phyloP scores from a whole-genome alignment of 2,888 invertebrate genomes.

The Drosophila helvetica region DNA sequence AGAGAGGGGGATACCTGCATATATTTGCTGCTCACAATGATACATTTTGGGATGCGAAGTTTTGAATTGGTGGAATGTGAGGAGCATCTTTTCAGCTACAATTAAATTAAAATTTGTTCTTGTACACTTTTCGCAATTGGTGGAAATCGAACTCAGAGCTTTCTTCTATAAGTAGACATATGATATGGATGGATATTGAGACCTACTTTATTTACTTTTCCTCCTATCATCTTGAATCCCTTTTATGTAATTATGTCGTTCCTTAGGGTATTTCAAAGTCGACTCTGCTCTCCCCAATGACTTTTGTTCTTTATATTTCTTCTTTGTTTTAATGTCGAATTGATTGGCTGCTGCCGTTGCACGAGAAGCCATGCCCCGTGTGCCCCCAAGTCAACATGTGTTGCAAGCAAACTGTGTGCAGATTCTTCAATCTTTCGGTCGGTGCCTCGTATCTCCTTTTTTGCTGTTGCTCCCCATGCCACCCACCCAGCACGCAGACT shows the following conservation, averaged over 20 bases:
- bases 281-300: background rate
- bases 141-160: too few relatives aligned
- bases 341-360: slow-evolving; percentile 61
- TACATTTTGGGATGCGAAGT: too few relatives aligned
- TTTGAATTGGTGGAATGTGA: too few relatives aligned
- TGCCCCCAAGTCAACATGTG: slow-evolving; percentile 39
- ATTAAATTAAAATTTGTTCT: too few relatives aligned
- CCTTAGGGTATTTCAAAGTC: background rate
- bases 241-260: too few relatives aligned
- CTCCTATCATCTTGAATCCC: too few relatives aligned
- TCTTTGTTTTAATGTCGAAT: slow-evolving; percentile 54
- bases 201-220: too few relatives aligned
- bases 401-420: slow-evolving; percentile 36
- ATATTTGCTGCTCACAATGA: too few relatives aligned
- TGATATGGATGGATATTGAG: too few relatives aligned
- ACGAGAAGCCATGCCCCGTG: background rate
- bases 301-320: slow-evolving; percentile 23
- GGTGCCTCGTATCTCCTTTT: background rate
- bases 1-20: background rate
- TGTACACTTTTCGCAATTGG: too few relatives aligned
- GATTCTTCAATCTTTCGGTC: slow-evolving; percentile 30
- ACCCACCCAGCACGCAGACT: slow-evolving; percentile 1
- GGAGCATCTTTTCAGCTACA: too few relatives aligned
- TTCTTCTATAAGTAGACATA: too few relatives aligned
- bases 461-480: background rate